Percentiles rank a stretch among this genome's conserved stretches.
Conservation (phyloP, 2,797 vertebrate species). For the Pteropus rufus region DNA sequence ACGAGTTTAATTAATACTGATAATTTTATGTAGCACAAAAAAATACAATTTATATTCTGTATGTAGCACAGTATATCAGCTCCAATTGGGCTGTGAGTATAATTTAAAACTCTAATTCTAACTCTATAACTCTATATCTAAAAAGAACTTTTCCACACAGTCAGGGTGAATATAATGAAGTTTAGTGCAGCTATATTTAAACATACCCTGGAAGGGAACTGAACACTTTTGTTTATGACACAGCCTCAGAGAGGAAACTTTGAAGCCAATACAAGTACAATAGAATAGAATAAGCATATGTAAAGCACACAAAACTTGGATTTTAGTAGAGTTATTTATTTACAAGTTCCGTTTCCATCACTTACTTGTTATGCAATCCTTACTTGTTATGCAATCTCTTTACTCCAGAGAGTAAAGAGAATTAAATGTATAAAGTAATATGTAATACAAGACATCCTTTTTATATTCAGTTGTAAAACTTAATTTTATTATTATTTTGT, state of each 20-base stretch:
- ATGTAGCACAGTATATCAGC: neutral
- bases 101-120: neutral
- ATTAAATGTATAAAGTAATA: neutral
- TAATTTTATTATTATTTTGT: neutral
- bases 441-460: neutral
- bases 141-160: neutral
- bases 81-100: neutral
- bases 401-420: neutral
- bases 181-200: neutral
- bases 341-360: neutral
- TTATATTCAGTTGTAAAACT: neutral
- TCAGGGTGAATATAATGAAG: neutral
- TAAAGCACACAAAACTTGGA: neutral
- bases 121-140: neutral
- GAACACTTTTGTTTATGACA: neutral
- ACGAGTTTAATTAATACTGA: neutral
- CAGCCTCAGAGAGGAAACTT: neutral
- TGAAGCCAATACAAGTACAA: neutral
- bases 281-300: neutral
- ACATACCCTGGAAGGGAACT: neutral
- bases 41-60: neutral
- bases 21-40: neutral
- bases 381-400: neutral
- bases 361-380: neutral
- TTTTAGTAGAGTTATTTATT: neutral